Percentiles rank a stretch among this genome's conserved stretches.
Conservation (phyloP, 2,113 vertebrate genomes). For the Phasianus colchicus region DNA sequence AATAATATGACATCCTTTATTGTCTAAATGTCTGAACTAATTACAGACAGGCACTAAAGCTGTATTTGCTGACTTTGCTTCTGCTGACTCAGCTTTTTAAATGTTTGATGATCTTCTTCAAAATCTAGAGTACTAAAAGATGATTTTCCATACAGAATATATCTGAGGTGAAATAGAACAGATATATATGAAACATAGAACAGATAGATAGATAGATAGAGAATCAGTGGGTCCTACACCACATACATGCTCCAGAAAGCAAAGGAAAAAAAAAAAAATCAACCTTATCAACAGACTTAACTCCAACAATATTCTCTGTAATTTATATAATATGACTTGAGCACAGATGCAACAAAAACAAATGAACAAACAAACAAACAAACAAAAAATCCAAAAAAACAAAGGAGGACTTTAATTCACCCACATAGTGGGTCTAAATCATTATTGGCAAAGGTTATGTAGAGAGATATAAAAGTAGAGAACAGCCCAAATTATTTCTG, state of each 20-base stretch:
- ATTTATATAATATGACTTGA: not conserved
- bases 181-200: not conserved
- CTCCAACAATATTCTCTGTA: not conserved
- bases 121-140: constrained; percentile 3
- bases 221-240: not conserved
- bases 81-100: not conserved
- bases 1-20: constrained; percentile 30
- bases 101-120: not conserved
- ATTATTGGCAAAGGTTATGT: not conserved
- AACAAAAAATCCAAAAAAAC: not conserved
- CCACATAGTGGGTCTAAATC: not conserved
- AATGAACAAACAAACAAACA: not conserved
- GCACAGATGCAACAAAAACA: not conserved
- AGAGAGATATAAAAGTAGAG: not conserved
- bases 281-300: not conserved
- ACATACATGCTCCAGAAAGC: not conserved
- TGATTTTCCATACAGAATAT: not conserved
- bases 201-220: not conserved
- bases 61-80: constrained; percentile 1
- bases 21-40: constrained; percentile 22
- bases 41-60: not conserved
- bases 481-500: not conserved
- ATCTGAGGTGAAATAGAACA: not conserved
- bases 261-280: not conserved
- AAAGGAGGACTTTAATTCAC: not conserved